Conservation (phyloP, 2,888 invertebrate species). For the Melipona beecheii region DNA sequence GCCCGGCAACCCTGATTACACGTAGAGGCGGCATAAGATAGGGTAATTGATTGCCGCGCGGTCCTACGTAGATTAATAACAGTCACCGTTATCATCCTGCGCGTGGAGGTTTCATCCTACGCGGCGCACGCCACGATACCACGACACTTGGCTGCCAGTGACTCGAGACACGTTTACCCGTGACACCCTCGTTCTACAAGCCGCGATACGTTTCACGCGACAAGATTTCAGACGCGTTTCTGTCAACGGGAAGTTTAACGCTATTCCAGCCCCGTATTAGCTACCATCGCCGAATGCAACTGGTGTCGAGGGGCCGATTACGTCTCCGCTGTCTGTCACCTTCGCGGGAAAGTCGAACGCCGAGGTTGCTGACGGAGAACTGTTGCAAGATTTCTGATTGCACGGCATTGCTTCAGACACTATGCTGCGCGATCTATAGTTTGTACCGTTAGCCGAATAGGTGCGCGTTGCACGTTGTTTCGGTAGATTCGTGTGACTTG, state of each 20-base stretch:
- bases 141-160: constrained; percentile 70
- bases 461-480: background rate
- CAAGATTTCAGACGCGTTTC: constrained; percentile 63
- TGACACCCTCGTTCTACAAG: constrained; percentile 57
- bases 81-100: constrained; percentile 71
- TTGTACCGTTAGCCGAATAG: background rate
- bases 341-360: background rate
- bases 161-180: constrained; percentile 68
- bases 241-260: constrained; percentile 62
- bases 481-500: no score
- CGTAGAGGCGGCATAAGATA: constrained; percentile 70
- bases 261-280: constrained; percentile 43
- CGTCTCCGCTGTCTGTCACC: background rate
- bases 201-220: constrained; percentile 50
- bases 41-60: constrained; percentile 75
- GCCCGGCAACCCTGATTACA: constrained; percentile 43
- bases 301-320: constrained; percentile 58
- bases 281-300: constrained; percentile 57
- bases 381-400: background rate
- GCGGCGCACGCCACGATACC: constrained; percentile 64
- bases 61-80: constrained; percentile 75
- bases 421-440: accelerated
- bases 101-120: constrained; percentile 61
- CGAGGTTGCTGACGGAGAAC: no score
- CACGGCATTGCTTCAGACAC: background rate